Percentiles rank a stretch among this genome's conserved stretches.
phyloP scores from a whole-genome alignment of 2,888 invertebrate genomes.

The Myathropa florea region DNA sequence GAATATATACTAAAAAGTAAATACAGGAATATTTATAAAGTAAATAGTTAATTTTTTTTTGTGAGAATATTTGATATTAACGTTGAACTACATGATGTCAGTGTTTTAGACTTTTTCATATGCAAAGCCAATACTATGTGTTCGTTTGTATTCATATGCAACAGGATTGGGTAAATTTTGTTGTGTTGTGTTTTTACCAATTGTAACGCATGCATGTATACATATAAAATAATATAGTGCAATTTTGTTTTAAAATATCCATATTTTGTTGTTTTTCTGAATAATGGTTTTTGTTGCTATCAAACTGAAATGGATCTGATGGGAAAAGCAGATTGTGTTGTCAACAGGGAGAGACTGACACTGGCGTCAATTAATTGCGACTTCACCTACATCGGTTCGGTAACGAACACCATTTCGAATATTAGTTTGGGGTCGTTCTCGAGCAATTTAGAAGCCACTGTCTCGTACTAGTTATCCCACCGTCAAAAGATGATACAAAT shows the following conservation, averaged over 20 bases:
- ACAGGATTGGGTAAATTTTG: conserved; percentile 1
- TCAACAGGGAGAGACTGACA: too few relatives aligned
- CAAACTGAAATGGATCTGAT: too few relatives aligned
- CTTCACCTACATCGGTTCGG: too few relatives aligned
- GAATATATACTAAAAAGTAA: conserved; percentile 9
- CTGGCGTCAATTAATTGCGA: too few relatives aligned
- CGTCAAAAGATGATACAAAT: too few relatives aligned
- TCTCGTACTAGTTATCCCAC: too few relatives aligned
- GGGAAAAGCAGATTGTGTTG: too few relatives aligned
- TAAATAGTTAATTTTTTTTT: conserved; percentile 36
- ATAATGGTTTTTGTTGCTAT: background rate
- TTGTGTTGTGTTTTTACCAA: conserved; percentile 12
- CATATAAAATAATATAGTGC: conserved; percentile 25
- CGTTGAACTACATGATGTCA: background rate
- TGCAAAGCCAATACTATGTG: background rate
- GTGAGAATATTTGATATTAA: conserved; percentile 28
- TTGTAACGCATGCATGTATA: conserved; percentile 19
- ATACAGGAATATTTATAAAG: conserved; percentile 46
- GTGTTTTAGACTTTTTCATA: background rate
- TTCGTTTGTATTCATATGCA: background rate
- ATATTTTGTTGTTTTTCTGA: background rate
- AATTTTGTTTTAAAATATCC: conserved; percentile 30
- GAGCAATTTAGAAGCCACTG: too few relatives aligned
- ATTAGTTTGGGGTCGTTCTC: too few relatives aligned
- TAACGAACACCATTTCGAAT: too few relatives aligned